Conservation (phyloP, 2,888 invertebrate species). For the Pinctada fucata region DNA sequence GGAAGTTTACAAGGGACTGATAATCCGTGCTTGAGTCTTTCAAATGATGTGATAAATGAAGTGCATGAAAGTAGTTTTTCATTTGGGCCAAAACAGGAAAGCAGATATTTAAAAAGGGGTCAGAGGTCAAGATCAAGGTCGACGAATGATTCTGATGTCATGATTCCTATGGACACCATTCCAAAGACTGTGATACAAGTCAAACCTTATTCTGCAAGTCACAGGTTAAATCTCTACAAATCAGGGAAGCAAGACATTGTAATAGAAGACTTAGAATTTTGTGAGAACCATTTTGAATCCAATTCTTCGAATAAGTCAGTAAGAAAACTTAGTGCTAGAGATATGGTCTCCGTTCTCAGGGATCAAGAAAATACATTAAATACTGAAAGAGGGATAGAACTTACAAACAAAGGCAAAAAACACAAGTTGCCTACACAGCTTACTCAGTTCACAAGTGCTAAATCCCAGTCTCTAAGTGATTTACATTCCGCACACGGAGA, state of each 20-base stretch:
- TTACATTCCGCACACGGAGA: not conserved
- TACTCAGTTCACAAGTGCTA: not conserved
- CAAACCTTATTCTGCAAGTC: constrained; percentile 27
- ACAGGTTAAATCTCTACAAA: constrained; percentile 18
- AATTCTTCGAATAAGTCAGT: not conserved
- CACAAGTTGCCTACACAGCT: too few relatives aligned
- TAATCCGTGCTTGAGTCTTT: constrained; percentile 47
- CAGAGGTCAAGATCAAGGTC: not conserved
- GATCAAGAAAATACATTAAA: not conserved
- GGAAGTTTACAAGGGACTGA: constrained; percentile 46
- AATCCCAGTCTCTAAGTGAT: not conserved
- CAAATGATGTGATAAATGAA: constrained; percentile 11
- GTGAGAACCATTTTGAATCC: constrained; percentile 37
- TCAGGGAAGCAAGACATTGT: constrained; percentile 46
- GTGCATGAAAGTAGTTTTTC: not conserved
- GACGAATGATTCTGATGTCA: not conserved
- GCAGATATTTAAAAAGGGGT: not conserved
- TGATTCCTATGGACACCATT: not conserved
- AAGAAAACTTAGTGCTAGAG: not conserved
- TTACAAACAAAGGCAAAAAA: too few relatives aligned
- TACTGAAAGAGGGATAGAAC: too few relatives aligned
- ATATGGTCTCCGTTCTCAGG: not conserved
- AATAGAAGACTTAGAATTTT: constrained; percentile 53
- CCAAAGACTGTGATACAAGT: constrained; percentile 17
- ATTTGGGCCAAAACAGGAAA: not conserved